These are phyloP conservation scores for Astreopora myriophthalma DNA, from an alignment of 64 coral and sea anemone species.

Conservation along the genomic window DNA sequence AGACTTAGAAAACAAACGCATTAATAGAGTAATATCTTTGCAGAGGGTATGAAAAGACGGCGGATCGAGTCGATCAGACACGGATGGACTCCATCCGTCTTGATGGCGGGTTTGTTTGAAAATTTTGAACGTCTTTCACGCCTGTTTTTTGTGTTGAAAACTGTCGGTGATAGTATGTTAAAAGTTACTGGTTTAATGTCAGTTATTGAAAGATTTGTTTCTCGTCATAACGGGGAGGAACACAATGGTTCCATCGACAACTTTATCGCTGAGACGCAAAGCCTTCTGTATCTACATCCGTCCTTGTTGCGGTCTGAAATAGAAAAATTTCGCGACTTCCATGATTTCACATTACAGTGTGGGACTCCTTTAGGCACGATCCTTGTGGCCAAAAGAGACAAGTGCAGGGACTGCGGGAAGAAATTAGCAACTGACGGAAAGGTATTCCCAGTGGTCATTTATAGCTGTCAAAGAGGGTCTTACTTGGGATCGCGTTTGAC, in stretches of 20 bases:
- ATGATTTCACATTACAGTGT: conserved; percentile 27
- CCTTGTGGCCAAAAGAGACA: background rate
- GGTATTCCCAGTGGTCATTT: conserved; percentile 1
- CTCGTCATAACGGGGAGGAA: background rate
- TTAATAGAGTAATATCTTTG: too few relatives aligned
- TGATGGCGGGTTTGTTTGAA: background rate
- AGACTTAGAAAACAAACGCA: too few relatives aligned
- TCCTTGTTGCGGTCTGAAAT: background rate
- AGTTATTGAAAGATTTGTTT: background rate
- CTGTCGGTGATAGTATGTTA: background rate
- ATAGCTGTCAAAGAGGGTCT: conserved; percentile 1
- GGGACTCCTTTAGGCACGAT: conserved; percentile 11
- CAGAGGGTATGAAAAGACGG: too few relatives aligned
- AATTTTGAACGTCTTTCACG: background rate
- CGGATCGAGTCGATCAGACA: too few relatives aligned
- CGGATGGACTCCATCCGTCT: too few relatives aligned
- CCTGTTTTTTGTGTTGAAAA: background rate
- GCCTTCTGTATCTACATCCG: too few relatives aligned
- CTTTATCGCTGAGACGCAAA: too few relatives aligned
- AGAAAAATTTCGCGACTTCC: conserved; percentile 5
- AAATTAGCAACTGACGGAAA: background rate
- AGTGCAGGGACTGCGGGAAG: background rate
- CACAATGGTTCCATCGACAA: background rate
- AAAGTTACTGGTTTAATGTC: background rate
- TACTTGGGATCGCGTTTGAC: conserved; percentile 16